Evolutionary conservation across 2,888 invertebrate species (phyloP).

Genomic region (Plagodis pulveraria): DNA sequence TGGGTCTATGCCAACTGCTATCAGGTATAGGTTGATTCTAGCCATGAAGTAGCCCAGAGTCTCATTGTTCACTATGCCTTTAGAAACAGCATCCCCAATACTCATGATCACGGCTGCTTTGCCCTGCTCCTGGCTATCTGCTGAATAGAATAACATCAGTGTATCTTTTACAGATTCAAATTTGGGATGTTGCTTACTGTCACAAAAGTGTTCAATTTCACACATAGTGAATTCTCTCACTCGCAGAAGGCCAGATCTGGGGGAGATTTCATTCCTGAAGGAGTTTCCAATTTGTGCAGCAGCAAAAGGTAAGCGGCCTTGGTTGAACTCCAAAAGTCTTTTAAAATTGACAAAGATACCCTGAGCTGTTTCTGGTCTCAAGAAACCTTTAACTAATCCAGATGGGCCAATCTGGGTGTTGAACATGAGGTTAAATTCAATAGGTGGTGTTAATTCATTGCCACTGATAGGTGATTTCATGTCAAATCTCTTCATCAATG

Average conservation of each 20-base stretch:
- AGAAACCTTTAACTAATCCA: constrained; percentile 96
- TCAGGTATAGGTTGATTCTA: constrained; percentile 94
- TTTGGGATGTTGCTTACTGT: constrained; percentile 97
- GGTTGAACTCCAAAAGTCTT: constrained; percentile 97
- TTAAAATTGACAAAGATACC: constrained; percentile 99
- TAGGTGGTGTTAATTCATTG: constrained; percentile 97
- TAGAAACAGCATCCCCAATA: constrained; percentile 95
- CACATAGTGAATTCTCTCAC: constrained; percentile 99
- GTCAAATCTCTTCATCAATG: constrained; percentile 92
- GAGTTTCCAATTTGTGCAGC: constrained; percentile 99
- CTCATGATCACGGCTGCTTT: constrained; percentile 90
- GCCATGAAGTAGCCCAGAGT: constrained; percentile 99
- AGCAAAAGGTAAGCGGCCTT: constrained; percentile 97
- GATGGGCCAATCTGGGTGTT: constrained; percentile 99
- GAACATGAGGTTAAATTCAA: constrained; percentile 99
- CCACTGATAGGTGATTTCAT: constrained; percentile 98
- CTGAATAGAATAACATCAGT: constrained; percentile 94
- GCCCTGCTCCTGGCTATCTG: constrained; percentile 99
- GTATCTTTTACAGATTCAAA: constrained; percentile 92
- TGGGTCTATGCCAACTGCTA: constrained; percentile 94
- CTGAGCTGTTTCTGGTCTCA: constrained; percentile 99
- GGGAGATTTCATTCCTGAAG: constrained; percentile 99
- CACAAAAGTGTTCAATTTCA: constrained; percentile 99
- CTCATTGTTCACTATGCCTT: constrained; percentile 96
- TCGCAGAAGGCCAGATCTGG: constrained; percentile 96